Evolutionary conservation across 2,888 invertebrate species (phyloP), one percentile per base, ranked within the genome.

Genomic region (Chironomus riparius): DNA sequence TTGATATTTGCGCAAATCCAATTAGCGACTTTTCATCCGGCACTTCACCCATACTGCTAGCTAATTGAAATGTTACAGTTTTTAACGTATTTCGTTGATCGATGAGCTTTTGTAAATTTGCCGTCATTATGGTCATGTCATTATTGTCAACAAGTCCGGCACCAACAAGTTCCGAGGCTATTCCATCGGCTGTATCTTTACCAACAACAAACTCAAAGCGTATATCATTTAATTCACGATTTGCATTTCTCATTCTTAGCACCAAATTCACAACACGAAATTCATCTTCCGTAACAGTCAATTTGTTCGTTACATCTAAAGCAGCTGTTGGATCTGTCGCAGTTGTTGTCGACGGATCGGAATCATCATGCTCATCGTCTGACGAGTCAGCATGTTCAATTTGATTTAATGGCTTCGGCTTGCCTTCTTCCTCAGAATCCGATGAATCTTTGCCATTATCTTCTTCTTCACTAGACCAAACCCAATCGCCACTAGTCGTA

Each of bases 401-500:
- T 77, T 86, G 86, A 84, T 89, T 89, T 85, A 89, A 88, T 69
- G 89, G 89, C 2, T 88, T 86, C 81, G 84, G 83, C 75, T 87
- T 87, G 22, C 78, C 77, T 78, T 87, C 86, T 1, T 83, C 83
- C 78, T 86, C 86, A 7, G 85, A 86, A 15, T 50, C 28, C 2
- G 65, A 65, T 38, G 86, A 86, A 75, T 86, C 86, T 77, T 84
- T 85, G 70, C 85, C 87, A 76, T 88, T 91, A 80, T 91, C 92
- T 79, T 96, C 94, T 81, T 97, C 97, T 81, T 94, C 95, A 80
- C 95, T 95, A 77, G 96, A 97, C 97, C 98, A 98, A 77, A 97
- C 96, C 98, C 98, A 98, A 83, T 96, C 96, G 50, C 98, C 98
- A 24, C 96, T 96, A 80, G 95, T 94, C 79, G 96, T 97, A 81